phyloP scores from a whole-genome alignment of 2,113 vertebrate genomes.

The Phalacrocorax aristotelis region DNA sequence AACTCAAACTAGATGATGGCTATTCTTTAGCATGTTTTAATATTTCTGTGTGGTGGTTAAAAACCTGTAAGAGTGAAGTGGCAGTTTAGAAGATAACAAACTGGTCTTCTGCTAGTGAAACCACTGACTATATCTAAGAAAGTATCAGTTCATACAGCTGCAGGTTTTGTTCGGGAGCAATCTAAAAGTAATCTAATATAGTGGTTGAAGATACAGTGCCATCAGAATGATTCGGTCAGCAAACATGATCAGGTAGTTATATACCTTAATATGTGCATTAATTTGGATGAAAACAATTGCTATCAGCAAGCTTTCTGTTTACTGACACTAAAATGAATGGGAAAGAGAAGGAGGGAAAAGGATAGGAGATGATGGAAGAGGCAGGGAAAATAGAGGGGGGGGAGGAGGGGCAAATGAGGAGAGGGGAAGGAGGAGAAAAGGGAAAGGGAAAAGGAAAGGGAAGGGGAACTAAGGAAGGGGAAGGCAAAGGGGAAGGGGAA shows the following conservation, averaged over 20 bases:
- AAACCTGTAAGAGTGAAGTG: neutral
- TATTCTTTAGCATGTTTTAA: neutral
- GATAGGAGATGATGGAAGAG: neutral
- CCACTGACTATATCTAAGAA: neutral
- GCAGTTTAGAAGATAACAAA: neutral
- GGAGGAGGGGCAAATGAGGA: no score
- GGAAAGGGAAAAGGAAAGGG: no score
- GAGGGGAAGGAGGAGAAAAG: no score
- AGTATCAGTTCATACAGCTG: neutral
- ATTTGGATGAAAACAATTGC: neutral
- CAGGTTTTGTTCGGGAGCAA: neutral
- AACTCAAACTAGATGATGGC: neutral
- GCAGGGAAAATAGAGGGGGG: fast-evolving
- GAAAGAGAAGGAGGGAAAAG: neutral
- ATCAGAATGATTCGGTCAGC: neutral
- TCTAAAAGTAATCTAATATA: neutral
- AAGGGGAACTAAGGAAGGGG: no score
- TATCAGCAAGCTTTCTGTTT: neutral
- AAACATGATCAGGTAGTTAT: neutral
- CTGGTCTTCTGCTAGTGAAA: neutral
- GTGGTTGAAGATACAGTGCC: neutral
- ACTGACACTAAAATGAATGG: neutral
- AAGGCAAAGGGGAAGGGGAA: neutral
- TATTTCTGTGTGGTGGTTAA: neutral
- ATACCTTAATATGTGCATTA: neutral